These are phyloP conservation scores for Dicaeum eximium DNA, from an alignment of 2,113 vertebrate species.

Conservation along the genomic window DNA sequence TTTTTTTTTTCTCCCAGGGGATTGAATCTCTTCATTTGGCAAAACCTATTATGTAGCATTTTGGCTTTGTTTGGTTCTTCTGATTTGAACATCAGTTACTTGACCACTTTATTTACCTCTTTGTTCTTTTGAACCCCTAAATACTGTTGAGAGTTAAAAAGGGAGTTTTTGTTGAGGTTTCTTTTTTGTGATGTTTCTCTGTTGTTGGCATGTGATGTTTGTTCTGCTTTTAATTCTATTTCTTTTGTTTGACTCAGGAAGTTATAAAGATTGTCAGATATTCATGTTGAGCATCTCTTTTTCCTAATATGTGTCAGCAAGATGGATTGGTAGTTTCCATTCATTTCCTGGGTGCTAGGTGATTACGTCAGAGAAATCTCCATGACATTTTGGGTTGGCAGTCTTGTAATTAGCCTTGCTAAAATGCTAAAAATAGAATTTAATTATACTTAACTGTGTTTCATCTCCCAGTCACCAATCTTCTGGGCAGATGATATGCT, in stretches of 20 bases:
- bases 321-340: neutral
- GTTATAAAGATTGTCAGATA: neutral
- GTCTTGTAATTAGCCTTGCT: neutral
- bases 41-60: neutral
- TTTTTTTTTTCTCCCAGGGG: neutral
- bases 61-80: neutral
- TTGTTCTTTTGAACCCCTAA: neutral
- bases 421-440: neutral
- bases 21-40: neutral
- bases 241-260: neutral
- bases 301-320: neutral
- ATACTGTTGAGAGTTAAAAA: neutral
- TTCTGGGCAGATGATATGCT: neutral
- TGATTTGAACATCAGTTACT: neutral
- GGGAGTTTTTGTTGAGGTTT: neutral
- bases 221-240: neutral
- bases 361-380: slow-evolving; percentile 11
- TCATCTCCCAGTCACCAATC: neutral
- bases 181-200: neutral
- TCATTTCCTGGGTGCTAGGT: neutral
- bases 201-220: neutral
- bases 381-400: neutral
- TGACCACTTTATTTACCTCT: neutral
- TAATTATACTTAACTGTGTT: neutral
- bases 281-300: neutral